These are phyloP conservation scores for Guaruba guarouba DNA, from an alignment of 2,113 vertebrate genomes.

Conservation along the genomic window DNA sequence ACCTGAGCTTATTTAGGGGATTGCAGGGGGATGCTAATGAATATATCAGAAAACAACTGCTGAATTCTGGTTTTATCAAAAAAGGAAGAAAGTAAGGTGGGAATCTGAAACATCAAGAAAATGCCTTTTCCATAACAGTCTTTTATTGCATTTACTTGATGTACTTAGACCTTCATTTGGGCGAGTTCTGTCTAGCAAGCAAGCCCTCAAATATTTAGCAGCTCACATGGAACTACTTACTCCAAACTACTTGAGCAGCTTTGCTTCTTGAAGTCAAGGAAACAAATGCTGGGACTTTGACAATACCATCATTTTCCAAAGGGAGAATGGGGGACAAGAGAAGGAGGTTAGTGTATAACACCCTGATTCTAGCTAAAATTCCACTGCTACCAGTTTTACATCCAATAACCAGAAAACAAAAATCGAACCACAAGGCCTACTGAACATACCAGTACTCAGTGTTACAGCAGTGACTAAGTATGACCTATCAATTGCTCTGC, in stretches of 20 bases:
- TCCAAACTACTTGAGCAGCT: neutral
- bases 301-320: neutral
- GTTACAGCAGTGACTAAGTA: neutral
- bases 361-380: neutral
- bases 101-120: neutral
- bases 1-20: neutral
- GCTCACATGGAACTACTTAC: neutral
- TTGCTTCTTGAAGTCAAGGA: neutral
- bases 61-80: neutral
- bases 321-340: neutral
- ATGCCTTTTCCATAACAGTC: fast-evolving
- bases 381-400: neutral
- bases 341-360: fast-evolving
- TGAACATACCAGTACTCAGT: neutral
- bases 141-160: neutral
- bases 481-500: neutral
- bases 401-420: neutral
- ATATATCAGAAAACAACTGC: fast-evolving
- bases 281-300: neutral
- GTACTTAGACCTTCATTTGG: neutral
- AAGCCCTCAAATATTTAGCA: neutral
- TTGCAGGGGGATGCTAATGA: fast-evolving
- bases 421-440: neutral
- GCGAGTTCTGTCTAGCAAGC: neutral
- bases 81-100: fast-evolving